Conservation (phyloP, 2,888 invertebrate species). For the Colostygia pectinataria region DNA sequence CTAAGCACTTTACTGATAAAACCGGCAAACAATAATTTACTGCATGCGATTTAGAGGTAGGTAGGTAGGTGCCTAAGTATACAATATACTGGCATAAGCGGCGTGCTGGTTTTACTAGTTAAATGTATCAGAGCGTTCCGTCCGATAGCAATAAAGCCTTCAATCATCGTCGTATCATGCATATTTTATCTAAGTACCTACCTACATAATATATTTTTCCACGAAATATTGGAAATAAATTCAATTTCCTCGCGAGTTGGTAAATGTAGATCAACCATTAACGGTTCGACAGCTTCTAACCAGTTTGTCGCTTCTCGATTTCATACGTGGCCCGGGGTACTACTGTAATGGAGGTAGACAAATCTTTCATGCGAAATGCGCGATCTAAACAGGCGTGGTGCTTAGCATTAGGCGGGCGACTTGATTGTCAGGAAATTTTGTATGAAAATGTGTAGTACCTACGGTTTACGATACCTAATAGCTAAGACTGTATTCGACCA, state of each 20-base stretch:
- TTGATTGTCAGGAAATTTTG: not conserved
- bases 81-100: too few species aligned
- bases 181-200: not conserved
- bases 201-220: slow-evolving; percentile 26
- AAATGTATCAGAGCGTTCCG: not conserved
- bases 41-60: not conserved
- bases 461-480: too few species aligned
- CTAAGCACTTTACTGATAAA: not conserved
- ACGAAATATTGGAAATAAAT: slow-evolving; percentile 45
- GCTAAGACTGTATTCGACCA: too few species aligned
- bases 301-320: slow-evolving; percentile 47
- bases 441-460: too few species aligned
- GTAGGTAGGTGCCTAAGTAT: not conserved
- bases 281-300: slow-evolving; percentile 54
- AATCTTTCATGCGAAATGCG: not conserved
- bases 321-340: slow-evolving; percentile 33
- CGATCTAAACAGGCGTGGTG: too few species aligned
- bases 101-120: too few species aligned
- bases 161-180: slow-evolving; percentile 16
- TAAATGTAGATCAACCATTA: slow-evolving; percentile 48
- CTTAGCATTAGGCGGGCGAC: too few species aligned
- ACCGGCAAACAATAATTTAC: not conserved
- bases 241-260: slow-evolving; percentile 53
- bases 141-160: slow-evolving; percentile 9
- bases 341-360: not conserved